These are phyloP conservation scores for Pararge aegeria DNA, from an alignment of 1,140 invertebrate genomes.

Conservation along the genomic window DNA sequence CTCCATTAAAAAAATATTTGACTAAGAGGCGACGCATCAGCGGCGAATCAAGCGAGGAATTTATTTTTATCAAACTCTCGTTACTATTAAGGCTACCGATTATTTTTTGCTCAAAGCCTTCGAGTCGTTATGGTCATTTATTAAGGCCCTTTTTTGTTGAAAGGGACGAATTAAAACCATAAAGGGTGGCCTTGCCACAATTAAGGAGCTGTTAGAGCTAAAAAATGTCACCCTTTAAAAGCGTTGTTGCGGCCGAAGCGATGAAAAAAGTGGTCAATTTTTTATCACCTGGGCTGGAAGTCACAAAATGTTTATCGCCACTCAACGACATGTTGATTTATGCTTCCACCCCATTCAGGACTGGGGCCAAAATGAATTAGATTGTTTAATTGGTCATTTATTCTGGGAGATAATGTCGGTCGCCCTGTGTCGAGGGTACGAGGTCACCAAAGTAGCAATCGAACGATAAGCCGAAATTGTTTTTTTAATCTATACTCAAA, in stretches of 20 bases:
- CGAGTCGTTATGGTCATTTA: constrained; percentile 67
- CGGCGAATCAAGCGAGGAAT: constrained; percentile 47
- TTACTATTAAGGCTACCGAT: constrained; percentile 51
- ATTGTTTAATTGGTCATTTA: constrained; percentile 78
- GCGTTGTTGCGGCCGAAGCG: constrained; percentile 49
- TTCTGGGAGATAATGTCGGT: constrained; percentile 68
- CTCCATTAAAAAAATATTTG: constrained; percentile 68
- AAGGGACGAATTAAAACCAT: constrained; percentile 50
- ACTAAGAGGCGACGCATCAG: constrained; percentile 44
- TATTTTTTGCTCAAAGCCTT: constrained; percentile 47
- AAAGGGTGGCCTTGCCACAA: constrained; percentile 68
- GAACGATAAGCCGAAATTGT: constrained; percentile 41
- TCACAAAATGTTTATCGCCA: constrained; percentile 78
- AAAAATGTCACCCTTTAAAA: constrained; percentile 76
- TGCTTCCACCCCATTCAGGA: constrained; percentile 63
- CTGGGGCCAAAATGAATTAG: constrained; percentile 67
- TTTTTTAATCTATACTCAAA: too few species aligned
- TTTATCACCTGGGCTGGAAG: constrained; percentile 75
- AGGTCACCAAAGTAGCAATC: constrained; percentile 55
- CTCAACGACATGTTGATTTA: constrained; percentile 77
- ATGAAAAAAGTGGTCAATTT: constrained; percentile 67
- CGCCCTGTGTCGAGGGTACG: constrained; percentile 45
- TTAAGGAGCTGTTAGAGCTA: constrained; percentile 67
- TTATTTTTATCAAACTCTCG: constrained; percentile 56
- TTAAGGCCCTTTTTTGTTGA: constrained; percentile 64